Conservation (phyloP, 2,113 vertebrate species). For the Sceloporus tristichus region DNA sequence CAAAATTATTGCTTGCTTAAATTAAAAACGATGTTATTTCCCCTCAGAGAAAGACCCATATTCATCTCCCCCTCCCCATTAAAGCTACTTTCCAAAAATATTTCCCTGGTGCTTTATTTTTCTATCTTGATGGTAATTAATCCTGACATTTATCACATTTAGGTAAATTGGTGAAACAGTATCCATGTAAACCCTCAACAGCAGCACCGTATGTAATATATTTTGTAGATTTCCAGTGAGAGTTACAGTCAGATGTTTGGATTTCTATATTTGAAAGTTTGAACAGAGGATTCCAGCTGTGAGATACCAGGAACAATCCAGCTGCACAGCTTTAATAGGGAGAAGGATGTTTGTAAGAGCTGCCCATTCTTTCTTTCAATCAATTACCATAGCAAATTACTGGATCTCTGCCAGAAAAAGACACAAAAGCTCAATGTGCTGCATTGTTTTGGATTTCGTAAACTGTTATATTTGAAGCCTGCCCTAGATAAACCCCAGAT, state of each 20-base stretch:
- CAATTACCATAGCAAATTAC: constrained; percentile 47
- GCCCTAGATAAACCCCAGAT: constrained; percentile 53
- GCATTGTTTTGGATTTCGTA: constrained; percentile 48
- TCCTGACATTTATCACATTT: constrained; percentile 24
- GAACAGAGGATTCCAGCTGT: constrained; percentile 37
- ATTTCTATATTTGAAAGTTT: constrained; percentile 25
- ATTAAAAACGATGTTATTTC: constrained; percentile 29
- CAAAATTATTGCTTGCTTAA: constrained; percentile 30
- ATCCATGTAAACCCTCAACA: neutral
- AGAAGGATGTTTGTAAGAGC: constrained; percentile 49
- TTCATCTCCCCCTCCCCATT: neutral
- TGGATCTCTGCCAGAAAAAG: constrained; percentile 55
- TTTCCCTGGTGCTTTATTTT: constrained; percentile 7
- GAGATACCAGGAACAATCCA: constrained; percentile 44
- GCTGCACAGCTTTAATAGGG: constrained; percentile 44
- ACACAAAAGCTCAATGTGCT: constrained; percentile 41
- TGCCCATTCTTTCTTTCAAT: constrained; percentile 36
- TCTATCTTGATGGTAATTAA: constrained; percentile 26
- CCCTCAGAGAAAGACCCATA: constrained; percentile 7
- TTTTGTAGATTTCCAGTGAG: constrained; percentile 38
- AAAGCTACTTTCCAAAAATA: constrained; percentile 27
- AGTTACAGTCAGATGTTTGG: constrained; percentile 11
- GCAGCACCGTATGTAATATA: neutral
- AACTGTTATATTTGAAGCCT: constrained; percentile 48
- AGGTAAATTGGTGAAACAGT: constrained; percentile 13